These are phyloP conservation scores for Campodea augens DNA, from an alignment of 1,140 invertebrate species.

Conservation along the genomic window DNA sequence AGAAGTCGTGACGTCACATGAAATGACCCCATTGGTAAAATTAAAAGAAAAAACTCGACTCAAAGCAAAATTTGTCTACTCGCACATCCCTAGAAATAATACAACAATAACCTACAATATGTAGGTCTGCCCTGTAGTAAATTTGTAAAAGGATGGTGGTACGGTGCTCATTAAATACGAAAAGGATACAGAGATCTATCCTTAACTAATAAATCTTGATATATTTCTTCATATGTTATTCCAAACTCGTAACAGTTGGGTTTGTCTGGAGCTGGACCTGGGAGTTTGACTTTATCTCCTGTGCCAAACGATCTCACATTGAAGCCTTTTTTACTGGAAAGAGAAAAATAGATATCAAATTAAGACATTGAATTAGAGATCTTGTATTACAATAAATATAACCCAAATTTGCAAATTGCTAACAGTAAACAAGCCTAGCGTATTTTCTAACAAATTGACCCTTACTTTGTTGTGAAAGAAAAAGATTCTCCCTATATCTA, in stretches of 20 bases:
- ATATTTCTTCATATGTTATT: slow-evolving; percentile 89
- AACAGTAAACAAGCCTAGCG: neutral
- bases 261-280: slow-evolving; percentile 79
- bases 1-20: no score
- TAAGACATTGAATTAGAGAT: neutral
- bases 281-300: slow-evolving; percentile 92
- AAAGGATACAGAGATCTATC: slow-evolving; percentile 70
- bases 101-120: no score
- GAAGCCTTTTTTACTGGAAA: slow-evolving; percentile 81
- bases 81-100: no score
- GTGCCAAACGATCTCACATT: slow-evolving; percentile 92
- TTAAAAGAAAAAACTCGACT: no score
- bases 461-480: slow-evolving; percentile 2
- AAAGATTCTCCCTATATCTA: neutral
- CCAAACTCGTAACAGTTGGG: slow-evolving; percentile 99
- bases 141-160: no score
- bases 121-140: no score
- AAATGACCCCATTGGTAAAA: no score
- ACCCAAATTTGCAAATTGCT: neutral
- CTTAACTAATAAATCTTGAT: slow-evolving; percentile 76
- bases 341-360: slow-evolving; percentile 9
- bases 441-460: neutral
- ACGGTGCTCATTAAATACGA: no score
- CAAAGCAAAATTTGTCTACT: no score
- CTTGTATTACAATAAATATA: neutral